A percentile compares a stretch with the other conserved stretches of the same genome.
phyloP scores from a whole-genome alignment of 2,888 invertebrate genomes.

The Cheilosia grossa region DNA sequence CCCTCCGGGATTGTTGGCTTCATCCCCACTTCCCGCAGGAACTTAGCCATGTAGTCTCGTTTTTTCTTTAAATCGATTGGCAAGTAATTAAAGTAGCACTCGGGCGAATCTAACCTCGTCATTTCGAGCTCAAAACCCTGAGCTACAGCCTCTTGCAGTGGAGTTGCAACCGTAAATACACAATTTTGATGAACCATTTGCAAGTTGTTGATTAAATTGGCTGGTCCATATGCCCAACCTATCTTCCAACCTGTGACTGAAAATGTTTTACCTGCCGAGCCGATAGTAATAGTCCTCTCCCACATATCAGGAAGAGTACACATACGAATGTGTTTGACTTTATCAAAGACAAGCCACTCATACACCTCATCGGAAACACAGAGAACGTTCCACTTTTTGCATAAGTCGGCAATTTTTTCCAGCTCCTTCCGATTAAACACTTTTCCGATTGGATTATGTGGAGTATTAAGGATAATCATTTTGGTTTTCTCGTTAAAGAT shows the following conservation, averaged over 20 bases:
- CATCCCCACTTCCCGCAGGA: slow-evolving; percentile 92
- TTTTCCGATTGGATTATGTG: slow-evolving; percentile 98
- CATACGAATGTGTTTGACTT: slow-evolving; percentile 93
- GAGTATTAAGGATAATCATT: slow-evolving; percentile 97
- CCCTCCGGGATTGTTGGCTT: slow-evolving; percentile 96
- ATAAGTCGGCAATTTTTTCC: slow-evolving; percentile 91
- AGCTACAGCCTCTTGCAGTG: slow-evolving; percentile 96
- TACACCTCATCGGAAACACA: slow-evolving; percentile 99
- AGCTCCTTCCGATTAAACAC: slow-evolving; percentile 87
- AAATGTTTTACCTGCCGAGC: slow-evolving; percentile 99
- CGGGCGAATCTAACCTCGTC: slow-evolving; percentile 87
- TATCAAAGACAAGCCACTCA: slow-evolving; percentile 97
- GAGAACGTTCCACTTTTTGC: slow-evolving; percentile 95
- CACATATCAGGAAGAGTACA: slow-evolving; percentile 99
- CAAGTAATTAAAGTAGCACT: slow-evolving; percentile 93
- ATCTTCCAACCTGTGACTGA: slow-evolving; percentile 98
- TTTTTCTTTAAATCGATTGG: slow-evolving; percentile 90
- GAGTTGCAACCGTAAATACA: slow-evolving; percentile 95
- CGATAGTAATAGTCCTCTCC: slow-evolving; percentile 98
- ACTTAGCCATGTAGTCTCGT: slow-evolving; percentile 90
- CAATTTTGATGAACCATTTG: slow-evolving; percentile 97
- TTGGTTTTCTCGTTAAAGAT: slow-evolving; percentile 96
- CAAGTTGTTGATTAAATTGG: slow-evolving; percentile 90
- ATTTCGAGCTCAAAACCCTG: slow-evolving; percentile 94
- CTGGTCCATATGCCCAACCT: slow-evolving; percentile 98